Conservation (phyloP, 2,888 invertebrate genomes). For the Phortica okadai region DNA sequence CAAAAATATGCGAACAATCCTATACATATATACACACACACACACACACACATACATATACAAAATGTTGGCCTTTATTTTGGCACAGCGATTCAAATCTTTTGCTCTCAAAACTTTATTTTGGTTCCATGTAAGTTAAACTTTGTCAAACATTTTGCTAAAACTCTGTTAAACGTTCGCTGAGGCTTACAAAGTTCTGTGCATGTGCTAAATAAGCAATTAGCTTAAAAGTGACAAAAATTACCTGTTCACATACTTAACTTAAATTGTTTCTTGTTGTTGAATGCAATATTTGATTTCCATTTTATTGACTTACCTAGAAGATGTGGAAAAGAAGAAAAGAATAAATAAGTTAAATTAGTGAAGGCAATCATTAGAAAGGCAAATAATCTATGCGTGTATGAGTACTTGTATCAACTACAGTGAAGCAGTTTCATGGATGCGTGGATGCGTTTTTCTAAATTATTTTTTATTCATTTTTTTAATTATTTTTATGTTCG, state of each 20-base stretch:
- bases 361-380: not conserved
- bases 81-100: too few relatives aligned
- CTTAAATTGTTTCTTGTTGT: not conserved
- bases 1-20: not conserved
- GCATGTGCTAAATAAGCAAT: not conserved
- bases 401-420: constrained; percentile 6
- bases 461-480: constrained; percentile 14
- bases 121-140: too few relatives aligned
- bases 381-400: not conserved
- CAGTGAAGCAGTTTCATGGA: constrained; percentile 28
- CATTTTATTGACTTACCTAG: constrained; percentile 36
- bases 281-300: not conserved
- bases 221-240: not conserved
- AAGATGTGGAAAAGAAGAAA: not conserved
- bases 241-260: not conserved
- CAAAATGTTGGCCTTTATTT: too few relatives aligned
- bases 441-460: constrained; percentile 5
- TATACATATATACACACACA: too few relatives aligned
- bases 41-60: too few relatives aligned
- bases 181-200: not conserved
- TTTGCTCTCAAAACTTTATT: too few relatives aligned
- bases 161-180: not conserved
- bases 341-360: constrained; percentile 11
- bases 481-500: not conserved
- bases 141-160: too few relatives aligned